A percentile compares a stretch with the other conserved stretches of the same genome.
These are phyloP conservation scores for Xylota sylvarum DNA, from an alignment of 2,888 invertebrate species.

Conservation along the genomic window DNA sequence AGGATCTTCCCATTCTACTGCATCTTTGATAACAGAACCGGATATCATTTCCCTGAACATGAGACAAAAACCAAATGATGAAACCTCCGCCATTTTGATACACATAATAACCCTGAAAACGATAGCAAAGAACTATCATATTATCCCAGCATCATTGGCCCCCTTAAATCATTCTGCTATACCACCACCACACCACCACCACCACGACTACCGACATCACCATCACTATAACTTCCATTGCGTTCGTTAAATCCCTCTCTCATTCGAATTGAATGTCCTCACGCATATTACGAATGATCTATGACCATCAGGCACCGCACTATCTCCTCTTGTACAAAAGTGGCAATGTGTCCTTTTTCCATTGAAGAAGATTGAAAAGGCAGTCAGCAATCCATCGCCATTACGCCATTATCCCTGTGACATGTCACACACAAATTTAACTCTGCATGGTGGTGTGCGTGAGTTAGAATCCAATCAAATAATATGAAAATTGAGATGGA, in stretches of 20 bases:
- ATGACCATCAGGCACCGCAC: constrained; percentile 60
- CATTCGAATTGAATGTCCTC: constrained; percentile 74
- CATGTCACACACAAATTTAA: constrained; percentile 67
- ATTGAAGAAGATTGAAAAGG: constrained; percentile 74
- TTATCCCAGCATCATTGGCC: constrained; percentile 70
- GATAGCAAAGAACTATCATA: constrained; percentile 63
- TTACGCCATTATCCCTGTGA: constrained; percentile 73
- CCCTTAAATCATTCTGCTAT: constrained; percentile 71
- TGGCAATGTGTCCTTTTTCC: constrained; percentile 26
- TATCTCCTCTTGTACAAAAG: neutral
- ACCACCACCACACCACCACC: constrained; percentile 62
- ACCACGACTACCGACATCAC: constrained; percentile 44
- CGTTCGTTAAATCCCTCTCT: constrained; percentile 37
- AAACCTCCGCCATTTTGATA: constrained; percentile 75
- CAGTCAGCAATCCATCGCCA: constrained; percentile 76
- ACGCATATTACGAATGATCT: constrained; percentile 75
- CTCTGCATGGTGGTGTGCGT: constrained; percentile 42
- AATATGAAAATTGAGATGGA: constrained; percentile 74
- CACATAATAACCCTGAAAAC: constrained; percentile 67
- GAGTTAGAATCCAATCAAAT: constrained; percentile 69
- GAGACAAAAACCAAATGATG: constrained; percentile 57
- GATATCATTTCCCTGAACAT: constrained; percentile 58
- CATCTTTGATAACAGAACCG: constrained; percentile 62
- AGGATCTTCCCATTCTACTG: constrained; percentile 15
- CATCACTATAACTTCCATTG: constrained; percentile 18